Conservation (phyloP, 2,797 vertebrate species). For the Semotilus atromaculatus region DNA sequence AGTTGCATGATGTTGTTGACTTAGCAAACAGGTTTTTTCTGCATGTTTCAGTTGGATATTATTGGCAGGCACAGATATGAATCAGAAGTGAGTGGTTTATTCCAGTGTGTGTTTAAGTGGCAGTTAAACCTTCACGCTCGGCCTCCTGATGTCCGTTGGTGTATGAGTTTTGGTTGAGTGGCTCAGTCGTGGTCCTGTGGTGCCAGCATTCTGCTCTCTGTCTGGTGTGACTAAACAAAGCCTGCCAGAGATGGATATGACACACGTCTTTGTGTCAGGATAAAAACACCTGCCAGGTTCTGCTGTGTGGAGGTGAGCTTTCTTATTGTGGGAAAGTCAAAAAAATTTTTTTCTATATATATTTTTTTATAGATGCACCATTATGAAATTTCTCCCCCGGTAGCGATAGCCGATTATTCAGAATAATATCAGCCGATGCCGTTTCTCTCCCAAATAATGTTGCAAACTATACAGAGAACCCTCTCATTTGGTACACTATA, state of each 20-base stretch:
- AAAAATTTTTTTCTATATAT: too few species aligned
- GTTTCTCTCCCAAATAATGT: background rate
- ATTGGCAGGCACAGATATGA: background rate
- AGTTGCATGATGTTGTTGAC: background rate
- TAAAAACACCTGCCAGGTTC: background rate
- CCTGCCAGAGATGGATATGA: background rate
- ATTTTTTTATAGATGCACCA: too few species aligned
- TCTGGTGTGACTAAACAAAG: constrained; percentile 38
- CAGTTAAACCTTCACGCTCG: constrained; percentile 5
- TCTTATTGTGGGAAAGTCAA: background rate
- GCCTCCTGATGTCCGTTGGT: constrained; percentile 4
- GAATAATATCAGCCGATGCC: too few species aligned
- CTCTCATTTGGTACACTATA: too few species aligned
- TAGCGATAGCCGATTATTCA: too few species aligned
- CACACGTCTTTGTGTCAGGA: constrained; percentile 9
- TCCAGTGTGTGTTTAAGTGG: background rate
- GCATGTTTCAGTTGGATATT: background rate
- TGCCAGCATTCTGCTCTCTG: constrained; percentile 22
- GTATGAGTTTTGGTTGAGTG: constrained; percentile 16
- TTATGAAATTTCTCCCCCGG: too few species aligned
- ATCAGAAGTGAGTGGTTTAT: background rate
- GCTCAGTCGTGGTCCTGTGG: constrained; percentile 18
- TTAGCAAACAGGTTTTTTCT: background rate
- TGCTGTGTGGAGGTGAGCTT: background rate
- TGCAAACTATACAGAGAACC: too few species aligned